Evolutionary conservation across 2,888 invertebrate genomes (phyloP).

Genomic region (Epinotia nisella): DNA sequence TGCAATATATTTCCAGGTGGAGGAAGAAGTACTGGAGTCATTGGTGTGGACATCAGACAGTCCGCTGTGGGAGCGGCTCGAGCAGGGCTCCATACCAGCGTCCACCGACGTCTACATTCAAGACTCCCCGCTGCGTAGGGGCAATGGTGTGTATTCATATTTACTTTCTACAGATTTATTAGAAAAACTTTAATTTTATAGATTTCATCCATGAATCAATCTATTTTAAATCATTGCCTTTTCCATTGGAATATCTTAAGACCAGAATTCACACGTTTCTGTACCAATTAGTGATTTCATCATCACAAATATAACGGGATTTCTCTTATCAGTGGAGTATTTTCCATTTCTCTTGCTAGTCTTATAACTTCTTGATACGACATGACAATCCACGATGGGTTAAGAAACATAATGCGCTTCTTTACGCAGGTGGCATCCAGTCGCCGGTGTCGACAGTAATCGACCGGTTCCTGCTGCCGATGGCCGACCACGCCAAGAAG

Average conservation of each 20-base stretch:
- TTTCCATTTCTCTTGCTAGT: no score
- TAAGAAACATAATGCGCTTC: not conserved
- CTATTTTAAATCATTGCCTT: no score
- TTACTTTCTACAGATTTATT: no score
- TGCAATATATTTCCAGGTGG: constrained; percentile 85
- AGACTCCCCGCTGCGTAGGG: constrained; percentile 67
- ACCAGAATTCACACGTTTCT: no score
- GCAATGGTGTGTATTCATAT: constrained; percentile 44
- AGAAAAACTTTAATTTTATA: no score
- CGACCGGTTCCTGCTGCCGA: constrained; percentile 88
- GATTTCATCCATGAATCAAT: no score
- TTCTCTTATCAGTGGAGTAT: no score
- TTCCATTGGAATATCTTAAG: no score
- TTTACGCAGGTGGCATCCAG: constrained; percentile 67
- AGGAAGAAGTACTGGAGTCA: constrained; percentile 96
- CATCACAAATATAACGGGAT: no score
- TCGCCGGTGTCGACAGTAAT: constrained; percentile 85
- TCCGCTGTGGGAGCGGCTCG: constrained; percentile 93
- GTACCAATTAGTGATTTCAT: no score
- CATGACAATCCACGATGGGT: no score
- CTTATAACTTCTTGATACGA: no score
- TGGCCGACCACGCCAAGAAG: constrained; percentile 79
- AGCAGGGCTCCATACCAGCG: constrained; percentile 65
- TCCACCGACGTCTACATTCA: constrained; percentile 72
- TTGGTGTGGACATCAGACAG: constrained; percentile 95